Base-by-base conservation (phyloP, 2,113 vertebrate species). In the Dascyllus trimaculatus region DNA sequence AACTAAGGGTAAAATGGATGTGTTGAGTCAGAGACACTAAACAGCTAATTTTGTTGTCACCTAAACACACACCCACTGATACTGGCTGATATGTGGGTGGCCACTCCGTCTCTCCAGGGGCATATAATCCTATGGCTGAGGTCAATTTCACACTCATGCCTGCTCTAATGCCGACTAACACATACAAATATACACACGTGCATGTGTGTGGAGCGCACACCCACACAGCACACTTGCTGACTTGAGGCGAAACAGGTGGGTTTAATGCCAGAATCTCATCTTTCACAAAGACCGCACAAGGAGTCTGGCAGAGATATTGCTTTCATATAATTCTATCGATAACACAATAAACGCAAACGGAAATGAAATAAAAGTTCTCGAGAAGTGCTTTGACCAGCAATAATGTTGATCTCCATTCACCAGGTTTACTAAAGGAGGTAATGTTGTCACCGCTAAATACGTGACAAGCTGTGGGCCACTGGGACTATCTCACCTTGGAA, bases 131-230 rank as follows among this genome's bases (percentile, higher is more conserved):
- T n/a, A 67, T 40, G 78, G 81, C 85, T 72, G 79, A 79, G 89
- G 91, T 92, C 91, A 92, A 92, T 94, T 94, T 94, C 92, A 93
- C 92, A 91, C 93, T 90, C 26, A 24, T 25, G 86, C 59, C 86
- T 78, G 68, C 68, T 71, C 58, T 77, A 81, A 91, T 80, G 82
- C 87, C 77, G 51, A 15, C 74, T 74, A 60, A 74, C 76, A 65
- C 62, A 62, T 62, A 77, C 72, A 60, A 78, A 81, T 67, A 85
- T 51, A 83, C 29, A 62, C 51, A 29, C 67, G 74, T 51, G 68
- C 35, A 45, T 57, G 76, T 71, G 53, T 60, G 59, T 66, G 13
- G 40, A 68, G 24, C 40, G 14, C 40, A 43, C 40, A 53, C 21
- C 2, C 58, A 0, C 69, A 11, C 18, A 4, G 17, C 70, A 32